Base-by-base conservation (phyloP, 2,113 vertebrate species). In the Epinephelus cyanopodus region DNA sequence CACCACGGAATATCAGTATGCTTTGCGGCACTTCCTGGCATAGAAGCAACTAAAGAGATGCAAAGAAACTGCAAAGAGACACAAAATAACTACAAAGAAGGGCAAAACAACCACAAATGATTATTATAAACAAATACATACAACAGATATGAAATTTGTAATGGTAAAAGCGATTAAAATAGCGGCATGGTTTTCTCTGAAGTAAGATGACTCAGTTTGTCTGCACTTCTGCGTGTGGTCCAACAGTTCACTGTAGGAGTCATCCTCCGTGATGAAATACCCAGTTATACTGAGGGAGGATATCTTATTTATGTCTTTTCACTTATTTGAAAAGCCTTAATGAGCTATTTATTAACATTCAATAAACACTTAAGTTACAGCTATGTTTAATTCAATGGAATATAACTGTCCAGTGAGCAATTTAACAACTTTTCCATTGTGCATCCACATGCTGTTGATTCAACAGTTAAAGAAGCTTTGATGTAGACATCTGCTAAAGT, bases 401-500 rank as follows among this genome's bases (percentile, higher is more conserved):
- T 1, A 25, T 25, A 52, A 52, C 17, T 7, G 37, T 63, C n/a
- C 56, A 63, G 15, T 52, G n/a, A 60, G 63, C 7, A 72, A 71
- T 3, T 15, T 0, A 71, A 66, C 18, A 37, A 29, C 27, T 42
- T 57, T 74, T 57, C 0, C 33, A n/a, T 11, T 45, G 8, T 21
- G 23, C 18, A 62, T 45, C 62, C 7, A 60, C 25, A 50, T 48
- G 58, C 39, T 77, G 75, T 37, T 79, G 29, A 23, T 6, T 39
- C 50, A 77, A 52, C n/a, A 45, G 27, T 70, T 33, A 57, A 23
- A 63, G 52, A 5, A 56, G 56, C 68, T 82, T 69, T 80, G 39
- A 68, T 67, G 14, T 3, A 79, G 39, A 64, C 37, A 75, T 81
- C 81, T 81, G 83, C n/a, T 61, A 18, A 78, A 69, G 53, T 17